These are phyloP conservation scores for Crocodylus rhombifer DNA, from an alignment of 2,797 vertebrate genomes.

Conservation along the genomic window DNA sequence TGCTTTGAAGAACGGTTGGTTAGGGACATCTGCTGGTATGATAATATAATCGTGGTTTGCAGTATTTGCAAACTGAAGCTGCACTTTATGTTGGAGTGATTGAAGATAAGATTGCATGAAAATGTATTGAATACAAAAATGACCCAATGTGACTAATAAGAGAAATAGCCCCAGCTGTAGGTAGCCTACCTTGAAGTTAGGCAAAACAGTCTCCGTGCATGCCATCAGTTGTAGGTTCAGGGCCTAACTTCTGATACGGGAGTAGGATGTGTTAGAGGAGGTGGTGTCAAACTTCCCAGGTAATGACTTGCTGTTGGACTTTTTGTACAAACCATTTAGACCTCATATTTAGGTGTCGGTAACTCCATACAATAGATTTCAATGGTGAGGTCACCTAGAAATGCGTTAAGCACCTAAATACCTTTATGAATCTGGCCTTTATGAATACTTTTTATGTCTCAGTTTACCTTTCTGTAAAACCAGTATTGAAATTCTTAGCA, in stretches of 20 bases:
- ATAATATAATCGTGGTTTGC: conserved; percentile 37
- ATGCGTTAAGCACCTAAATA: too few species aligned
- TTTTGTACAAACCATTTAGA: not conserved
- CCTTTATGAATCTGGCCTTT: not conserved
- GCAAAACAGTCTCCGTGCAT: not conserved
- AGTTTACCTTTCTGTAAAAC: not conserved
- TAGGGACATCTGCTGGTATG: conserved; percentile 81
- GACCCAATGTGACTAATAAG: too few species aligned
- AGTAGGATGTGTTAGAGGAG: accelerated
- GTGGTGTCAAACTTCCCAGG: not conserved
- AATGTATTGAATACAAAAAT: too few species aligned
- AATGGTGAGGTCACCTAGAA: too few species aligned
- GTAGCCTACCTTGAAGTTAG: not conserved
- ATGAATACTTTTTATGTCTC: not conserved
- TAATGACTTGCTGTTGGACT: not conserved
- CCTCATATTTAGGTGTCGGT: too few species aligned
- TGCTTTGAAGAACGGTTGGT: conserved; percentile 46
- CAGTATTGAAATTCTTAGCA: not conserved
- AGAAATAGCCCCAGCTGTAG: too few species aligned
- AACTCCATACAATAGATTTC: too few species aligned
- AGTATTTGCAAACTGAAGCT: not conserved
- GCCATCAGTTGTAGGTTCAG: not conserved
- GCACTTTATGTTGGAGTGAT: not conserved
- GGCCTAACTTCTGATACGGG: accelerated
- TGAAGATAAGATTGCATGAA: not conserved